Conservation (phyloP, 2,888 invertebrate species). For the Lepidonotus clava region DNA sequence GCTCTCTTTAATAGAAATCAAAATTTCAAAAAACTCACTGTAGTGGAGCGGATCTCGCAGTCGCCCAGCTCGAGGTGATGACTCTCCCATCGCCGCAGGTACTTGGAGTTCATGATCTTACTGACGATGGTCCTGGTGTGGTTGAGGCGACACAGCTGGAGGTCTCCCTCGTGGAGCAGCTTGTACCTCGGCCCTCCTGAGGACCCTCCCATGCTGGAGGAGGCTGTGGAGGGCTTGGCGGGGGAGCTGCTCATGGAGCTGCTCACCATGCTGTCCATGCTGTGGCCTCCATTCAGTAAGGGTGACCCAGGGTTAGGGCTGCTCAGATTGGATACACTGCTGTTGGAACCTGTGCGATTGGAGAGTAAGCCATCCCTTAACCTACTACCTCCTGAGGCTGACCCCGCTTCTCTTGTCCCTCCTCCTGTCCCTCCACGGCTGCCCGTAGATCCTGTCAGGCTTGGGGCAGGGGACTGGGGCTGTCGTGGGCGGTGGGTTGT, state of each 20-base stretch:
- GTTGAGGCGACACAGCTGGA: conserved; percentile 88
- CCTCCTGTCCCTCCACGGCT: too few species aligned
- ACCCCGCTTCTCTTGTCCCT: too few species aligned
- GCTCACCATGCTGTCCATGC: conserved; percentile 34
- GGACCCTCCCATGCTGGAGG: conserved; percentile 61
- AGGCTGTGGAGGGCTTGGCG: conserved; percentile 6
- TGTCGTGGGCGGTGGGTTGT: too few species aligned
- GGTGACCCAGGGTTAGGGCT: not conserved
- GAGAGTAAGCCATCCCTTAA: too few species aligned
- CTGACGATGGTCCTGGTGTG: conserved; percentile 89
- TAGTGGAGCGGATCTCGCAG: conserved; percentile 86
- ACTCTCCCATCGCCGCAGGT: conserved; percentile 89
- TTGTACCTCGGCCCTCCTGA: conserved; percentile 82
- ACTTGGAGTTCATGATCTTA: conserved; percentile 89
- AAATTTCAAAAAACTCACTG: too few species aligned
- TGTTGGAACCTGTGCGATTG: too few species aligned
- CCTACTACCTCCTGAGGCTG: too few species aligned
- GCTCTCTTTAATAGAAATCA: too few species aligned
- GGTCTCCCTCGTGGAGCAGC: conserved; percentile 87
- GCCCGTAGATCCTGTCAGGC: too few species aligned
- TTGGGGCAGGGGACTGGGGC: too few species aligned
- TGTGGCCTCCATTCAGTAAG: conserved; percentile 15
- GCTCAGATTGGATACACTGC: not conserved
- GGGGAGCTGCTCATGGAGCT: not conserved
- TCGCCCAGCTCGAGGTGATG: conserved; percentile 87